Conservation (phyloP, 2,797 vertebrate species). For the Malurus splendens region DNA sequence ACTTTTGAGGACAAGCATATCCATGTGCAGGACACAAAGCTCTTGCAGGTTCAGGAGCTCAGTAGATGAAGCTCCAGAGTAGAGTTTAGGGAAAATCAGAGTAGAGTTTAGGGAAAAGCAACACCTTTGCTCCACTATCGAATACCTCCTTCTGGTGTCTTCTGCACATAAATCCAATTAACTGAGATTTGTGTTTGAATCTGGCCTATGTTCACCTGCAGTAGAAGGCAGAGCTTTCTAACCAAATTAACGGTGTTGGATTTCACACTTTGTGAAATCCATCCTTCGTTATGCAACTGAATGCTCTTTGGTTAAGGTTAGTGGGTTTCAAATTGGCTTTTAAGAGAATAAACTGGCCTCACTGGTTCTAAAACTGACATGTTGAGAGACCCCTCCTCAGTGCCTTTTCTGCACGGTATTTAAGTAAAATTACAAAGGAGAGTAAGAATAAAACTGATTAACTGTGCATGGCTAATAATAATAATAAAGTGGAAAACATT, state of each 20-base stretch:
- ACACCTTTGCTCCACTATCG: not conserved
- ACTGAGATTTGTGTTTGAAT: not conserved
- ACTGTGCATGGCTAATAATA: not conserved
- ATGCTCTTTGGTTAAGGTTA: not conserved
- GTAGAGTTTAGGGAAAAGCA: not conserved
- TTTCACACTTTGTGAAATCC: not conserved
- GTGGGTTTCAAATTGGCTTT: not conserved
- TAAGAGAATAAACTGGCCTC: not conserved
- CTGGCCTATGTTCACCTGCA: not conserved
- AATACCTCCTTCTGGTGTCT: not conserved
- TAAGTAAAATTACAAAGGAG: not conserved
- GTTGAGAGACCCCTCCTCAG: not conserved
- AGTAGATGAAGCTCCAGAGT: not conserved
- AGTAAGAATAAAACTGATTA: constrained; percentile 10
- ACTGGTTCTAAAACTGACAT: not conserved
- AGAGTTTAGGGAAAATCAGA: not conserved
- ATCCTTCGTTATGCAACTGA: not conserved
- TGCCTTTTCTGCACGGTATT: not conserved
- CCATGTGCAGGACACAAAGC: not conserved
- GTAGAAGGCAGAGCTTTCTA: not conserved
- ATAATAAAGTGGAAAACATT: constrained; percentile 36
- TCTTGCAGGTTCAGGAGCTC: not conserved
- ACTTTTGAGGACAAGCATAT: not conserved
- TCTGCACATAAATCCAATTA: not conserved
- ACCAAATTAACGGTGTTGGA: not conserved